Evolutionary conservation across 2,113 vertebrate genomes (phyloP).

Genomic region (Gopherus flavomarginatus): DNA sequence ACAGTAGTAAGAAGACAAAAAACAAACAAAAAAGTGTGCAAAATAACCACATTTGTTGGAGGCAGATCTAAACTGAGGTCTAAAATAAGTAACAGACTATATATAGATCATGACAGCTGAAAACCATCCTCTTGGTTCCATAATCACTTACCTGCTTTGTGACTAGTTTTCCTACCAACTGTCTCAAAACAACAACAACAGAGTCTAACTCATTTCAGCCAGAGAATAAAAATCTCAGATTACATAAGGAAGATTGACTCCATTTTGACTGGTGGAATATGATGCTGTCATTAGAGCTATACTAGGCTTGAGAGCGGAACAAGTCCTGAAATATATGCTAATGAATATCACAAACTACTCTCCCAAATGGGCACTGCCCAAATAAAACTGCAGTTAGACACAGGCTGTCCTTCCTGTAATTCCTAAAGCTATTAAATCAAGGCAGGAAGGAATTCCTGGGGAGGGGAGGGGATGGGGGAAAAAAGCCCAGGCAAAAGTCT

Average conservation of each 20-base stretch:
- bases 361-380: neutral
- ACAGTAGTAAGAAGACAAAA: neutral
- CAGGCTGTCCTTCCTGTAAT: neutral
- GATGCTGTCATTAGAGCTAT: neutral
- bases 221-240: neutral
- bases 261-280: neutral
- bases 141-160: neutral
- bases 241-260: neutral
- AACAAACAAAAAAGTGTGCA: neutral
- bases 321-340: neutral
- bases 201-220: constrained; percentile 6
- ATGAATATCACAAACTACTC: accelerated
- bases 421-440: neutral
- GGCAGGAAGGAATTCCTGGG: neutral
- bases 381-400: neutral
- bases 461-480: neutral
- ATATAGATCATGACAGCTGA: accelerated
- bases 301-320: neutral
- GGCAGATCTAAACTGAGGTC: neutral
- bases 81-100: accelerated
- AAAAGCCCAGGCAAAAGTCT: neutral
- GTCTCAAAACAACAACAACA: constrained; percentile 33
- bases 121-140: neutral
- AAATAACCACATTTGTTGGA: neutral
- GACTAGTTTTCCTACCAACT: neutral